Base-by-base conservation (phyloP, 2,797 vertebrate species). In the Scyliorhinus canicula region DNA sequence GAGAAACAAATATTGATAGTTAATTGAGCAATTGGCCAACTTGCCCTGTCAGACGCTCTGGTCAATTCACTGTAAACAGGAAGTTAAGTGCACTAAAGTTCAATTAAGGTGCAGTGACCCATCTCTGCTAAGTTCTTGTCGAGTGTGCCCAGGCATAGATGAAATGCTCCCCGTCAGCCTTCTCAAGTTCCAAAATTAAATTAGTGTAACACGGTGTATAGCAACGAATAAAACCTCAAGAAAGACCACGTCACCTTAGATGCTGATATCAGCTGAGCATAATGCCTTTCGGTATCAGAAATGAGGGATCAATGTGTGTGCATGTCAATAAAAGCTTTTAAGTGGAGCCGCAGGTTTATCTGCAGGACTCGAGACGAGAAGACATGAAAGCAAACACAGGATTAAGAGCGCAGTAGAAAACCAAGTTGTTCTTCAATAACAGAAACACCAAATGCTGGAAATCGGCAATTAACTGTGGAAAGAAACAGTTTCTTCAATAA, bases 401-500 rank as follows among this genome's bases (percentile, higher is more conserved):
- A 44, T 82, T 82, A 47, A 82, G 79, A 50, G 84, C 11, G n/a
- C 28, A 35, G 19, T 35, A 57, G 52, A 84, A 50, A 50, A 84
- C 44, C 1, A 40, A 26, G 40, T 82, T 19, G 3, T 77, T n/a
- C 16, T 82, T 82, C 77, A 82, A 82, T 82, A 67, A 67, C 14
- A 63, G 1, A 63, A 63, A 63, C 60, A 63, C 26, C 6, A 71
- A 71, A 24, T 67, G 19, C 26, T 71, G 28, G 67, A 71, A 31
- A 67, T 24, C 63, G n/a, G n/a, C n/a, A n/a, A n/a, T n/a, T n/a
- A n/a, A n/a, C n/a, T n/a, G n/a, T n/a, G n/a, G n/a, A n/a, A n/a
- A n/a, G n/a, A n/a, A n/a, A n/a, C n/a, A n/a, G n/a, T n/a, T 77
- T n/a, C 16, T 82, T 82, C 77, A 82, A 82, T 82, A 67, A 67